Percentiles rank a stretch among this genome's conserved stretches.
phyloP scores from a whole-genome alignment of 2,113 vertebrate species.

The Strix aluco region DNA sequence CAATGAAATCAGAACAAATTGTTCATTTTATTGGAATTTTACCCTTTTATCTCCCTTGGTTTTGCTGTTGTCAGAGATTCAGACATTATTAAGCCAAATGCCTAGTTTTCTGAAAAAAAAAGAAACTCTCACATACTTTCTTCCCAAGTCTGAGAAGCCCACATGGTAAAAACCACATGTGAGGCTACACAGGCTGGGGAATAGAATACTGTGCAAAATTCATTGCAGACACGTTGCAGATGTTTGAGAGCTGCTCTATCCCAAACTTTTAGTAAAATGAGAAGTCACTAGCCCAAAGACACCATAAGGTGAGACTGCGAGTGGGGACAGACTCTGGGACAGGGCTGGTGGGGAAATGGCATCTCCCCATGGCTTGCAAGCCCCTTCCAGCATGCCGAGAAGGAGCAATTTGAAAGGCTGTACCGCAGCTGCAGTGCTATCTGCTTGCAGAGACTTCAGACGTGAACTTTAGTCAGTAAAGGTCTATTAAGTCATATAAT shows the following conservation, averaged over 20 bases:
- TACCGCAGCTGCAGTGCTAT: not conserved
- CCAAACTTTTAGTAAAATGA: not conserved
- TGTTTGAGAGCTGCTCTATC: not conserved
- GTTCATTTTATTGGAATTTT: not conserved
- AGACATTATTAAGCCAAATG: not conserved
- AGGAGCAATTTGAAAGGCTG: not conserved
- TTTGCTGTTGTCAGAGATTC: not conserved
- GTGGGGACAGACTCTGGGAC: not conserved
- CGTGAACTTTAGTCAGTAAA: slow-evolving; percentile 30
- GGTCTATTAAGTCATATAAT: slow-evolving; percentile 19
- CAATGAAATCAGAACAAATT: not conserved
- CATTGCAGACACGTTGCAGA: not conserved
- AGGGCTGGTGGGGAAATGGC: not conserved
- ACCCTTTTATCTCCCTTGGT: not conserved
- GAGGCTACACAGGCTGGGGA: not conserved
- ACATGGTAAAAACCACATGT: not conserved
- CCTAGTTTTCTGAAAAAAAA: not conserved
- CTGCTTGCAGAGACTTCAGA: not conserved
- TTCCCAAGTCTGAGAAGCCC: not conserved
- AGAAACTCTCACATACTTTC: not conserved
- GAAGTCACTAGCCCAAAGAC: not conserved
- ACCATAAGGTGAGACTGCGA: not conserved
- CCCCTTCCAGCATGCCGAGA: not conserved
- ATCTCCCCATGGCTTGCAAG: not conserved
- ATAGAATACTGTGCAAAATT: not conserved